A percentile compares a stretch with the other conserved stretches of the same genome.
Conservation (phyloP, 2,113 vertebrate genomes). For the Marmota monax region DNA sequence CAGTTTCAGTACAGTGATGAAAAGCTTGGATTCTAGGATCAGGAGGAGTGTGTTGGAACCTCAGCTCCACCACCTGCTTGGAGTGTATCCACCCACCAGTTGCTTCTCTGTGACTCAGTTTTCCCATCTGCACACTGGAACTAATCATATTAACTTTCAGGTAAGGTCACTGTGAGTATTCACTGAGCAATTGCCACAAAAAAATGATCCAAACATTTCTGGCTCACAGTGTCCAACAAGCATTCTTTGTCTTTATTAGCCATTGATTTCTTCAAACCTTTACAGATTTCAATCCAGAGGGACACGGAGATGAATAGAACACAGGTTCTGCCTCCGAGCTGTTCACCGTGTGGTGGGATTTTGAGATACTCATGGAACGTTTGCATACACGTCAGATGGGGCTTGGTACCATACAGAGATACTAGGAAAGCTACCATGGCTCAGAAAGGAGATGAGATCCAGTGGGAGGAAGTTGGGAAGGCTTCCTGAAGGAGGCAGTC, state of each 20-base stretch:
- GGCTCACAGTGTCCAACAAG: neutral
- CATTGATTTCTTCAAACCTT: neutral
- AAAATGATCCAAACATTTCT: neutral
- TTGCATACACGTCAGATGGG: neutral
- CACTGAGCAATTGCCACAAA: neutral
- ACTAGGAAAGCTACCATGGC: neutral
- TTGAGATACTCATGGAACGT: neutral
- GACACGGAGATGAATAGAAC: neutral
- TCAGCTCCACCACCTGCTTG: neutral
- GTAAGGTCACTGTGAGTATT: neutral
- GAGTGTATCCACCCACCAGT: neutral
- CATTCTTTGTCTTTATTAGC: neutral
- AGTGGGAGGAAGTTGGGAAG: neutral
- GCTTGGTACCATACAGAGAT: neutral
- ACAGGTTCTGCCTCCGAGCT: neutral
- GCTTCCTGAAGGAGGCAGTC: neutral
- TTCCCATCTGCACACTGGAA: neutral
- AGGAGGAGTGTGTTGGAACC: neutral
- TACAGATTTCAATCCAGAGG: neutral
- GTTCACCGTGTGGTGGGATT: neutral
- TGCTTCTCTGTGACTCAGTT: neutral
- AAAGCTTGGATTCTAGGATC: neutral
- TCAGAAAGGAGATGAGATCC: neutral
- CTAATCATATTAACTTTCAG: accelerated
- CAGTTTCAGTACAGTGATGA: neutral